These are phyloP conservation scores for Drosophila pseudoobscura DNA, from an alignment of 1,140 invertebrate species.

Conservation along the genomic window DNA sequence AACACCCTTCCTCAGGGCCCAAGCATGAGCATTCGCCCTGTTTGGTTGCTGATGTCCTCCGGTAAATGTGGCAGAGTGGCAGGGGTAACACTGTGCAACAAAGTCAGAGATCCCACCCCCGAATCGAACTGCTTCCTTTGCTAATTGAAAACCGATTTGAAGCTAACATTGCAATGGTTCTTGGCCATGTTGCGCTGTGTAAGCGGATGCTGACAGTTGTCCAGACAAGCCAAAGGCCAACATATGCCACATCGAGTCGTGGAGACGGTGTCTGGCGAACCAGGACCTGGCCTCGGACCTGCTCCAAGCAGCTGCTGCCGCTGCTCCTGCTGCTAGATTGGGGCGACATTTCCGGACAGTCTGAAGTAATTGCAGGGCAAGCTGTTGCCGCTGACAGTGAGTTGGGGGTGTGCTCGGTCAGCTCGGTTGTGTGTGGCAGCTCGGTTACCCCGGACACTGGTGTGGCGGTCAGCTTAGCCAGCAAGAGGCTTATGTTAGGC, in stretches of 20 bases:
- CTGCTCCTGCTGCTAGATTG: constrained; percentile 46
- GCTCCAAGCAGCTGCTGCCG: constrained; percentile 46
- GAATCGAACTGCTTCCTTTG: neutral
- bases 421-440: constrained; percentile 18
- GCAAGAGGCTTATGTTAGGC: constrained; percentile 75
- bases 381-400: constrained; percentile 61
- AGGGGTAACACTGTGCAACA: constrained; percentile 28
- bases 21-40: neutral
- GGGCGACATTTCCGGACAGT: constrained; percentile 78
- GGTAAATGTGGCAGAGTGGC: constrained; percentile 1
- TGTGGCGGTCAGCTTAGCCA: constrained; percentile 68
- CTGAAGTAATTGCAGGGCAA: constrained; percentile 79
- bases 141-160: constrained; percentile 49
- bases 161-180: constrained; percentile 10
- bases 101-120: neutral
- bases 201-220: constrained; percentile 32
- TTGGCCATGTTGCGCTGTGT: constrained; percentile 25
- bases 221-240: constrained; percentile 12
- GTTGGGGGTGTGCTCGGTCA: neutral
- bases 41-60: constrained; percentile 9
- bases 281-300: constrained; percentile 31
- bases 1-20: constrained; percentile 34
- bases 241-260: constrained; percentile 36
- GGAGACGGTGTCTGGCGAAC: neutral
- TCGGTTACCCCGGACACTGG: constrained; percentile 41